These are phyloP conservation scores for Catostylus mosaicus DNA, from an alignment of 30 jellyfish, hydroid and myxozoan species.

Conservation along the genomic window DNA sequence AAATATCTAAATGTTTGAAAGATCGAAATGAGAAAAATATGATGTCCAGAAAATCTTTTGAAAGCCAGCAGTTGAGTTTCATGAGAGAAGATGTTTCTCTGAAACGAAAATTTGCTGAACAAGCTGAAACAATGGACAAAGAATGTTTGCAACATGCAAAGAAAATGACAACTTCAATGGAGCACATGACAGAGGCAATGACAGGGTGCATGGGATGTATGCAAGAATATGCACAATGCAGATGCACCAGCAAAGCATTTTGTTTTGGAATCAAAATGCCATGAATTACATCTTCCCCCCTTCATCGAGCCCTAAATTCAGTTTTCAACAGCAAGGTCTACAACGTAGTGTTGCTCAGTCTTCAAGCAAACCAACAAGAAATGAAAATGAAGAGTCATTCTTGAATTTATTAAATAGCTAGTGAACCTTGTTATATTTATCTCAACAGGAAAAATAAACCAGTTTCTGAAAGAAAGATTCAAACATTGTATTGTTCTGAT, in stretches of 20 bases:
- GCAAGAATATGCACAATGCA: slow-evolving; percentile 61
- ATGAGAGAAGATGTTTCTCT: slow-evolving; percentile 32
- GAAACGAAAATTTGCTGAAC: too few species aligned
- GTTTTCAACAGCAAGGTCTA: slow-evolving; percentile 37
- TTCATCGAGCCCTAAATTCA: slow-evolving; percentile 15
- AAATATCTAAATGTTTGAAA: slow-evolving; percentile 14
- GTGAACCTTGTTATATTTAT: slow-evolving; percentile 17
- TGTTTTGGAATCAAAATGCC: slow-evolving; percentile 42
- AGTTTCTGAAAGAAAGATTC: background rate
- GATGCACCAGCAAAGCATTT: slow-evolving; percentile 48
- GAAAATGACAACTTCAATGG: slow-evolving; percentile 56
- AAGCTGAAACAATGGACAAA: slow-evolving; percentile 48
- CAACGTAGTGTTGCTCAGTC: too few species aligned
- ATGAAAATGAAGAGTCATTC: slow-evolving; percentile 27
- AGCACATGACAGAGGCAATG: slow-evolving; percentile 62
- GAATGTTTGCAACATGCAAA: slow-evolving; percentile 48
- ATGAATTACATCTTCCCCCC: slow-evolving; percentile 27
- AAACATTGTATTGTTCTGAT: too few species aligned
- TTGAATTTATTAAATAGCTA: slow-evolving; percentile 16
- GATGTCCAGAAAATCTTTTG: slow-evolving; percentile 18
- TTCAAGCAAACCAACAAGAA: slow-evolving; percentile 17
- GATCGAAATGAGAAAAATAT: slow-evolving; percentile 30
- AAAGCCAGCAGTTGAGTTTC: slow-evolving; percentile 36
- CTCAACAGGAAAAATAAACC: slow-evolving; percentile 4
- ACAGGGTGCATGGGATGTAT: slow-evolving; percentile 54